These are phyloP conservation scores for Lamellibrachia columna DNA, from an alignment of 2,888 invertebrate species.

Conservation along the genomic window DNA sequence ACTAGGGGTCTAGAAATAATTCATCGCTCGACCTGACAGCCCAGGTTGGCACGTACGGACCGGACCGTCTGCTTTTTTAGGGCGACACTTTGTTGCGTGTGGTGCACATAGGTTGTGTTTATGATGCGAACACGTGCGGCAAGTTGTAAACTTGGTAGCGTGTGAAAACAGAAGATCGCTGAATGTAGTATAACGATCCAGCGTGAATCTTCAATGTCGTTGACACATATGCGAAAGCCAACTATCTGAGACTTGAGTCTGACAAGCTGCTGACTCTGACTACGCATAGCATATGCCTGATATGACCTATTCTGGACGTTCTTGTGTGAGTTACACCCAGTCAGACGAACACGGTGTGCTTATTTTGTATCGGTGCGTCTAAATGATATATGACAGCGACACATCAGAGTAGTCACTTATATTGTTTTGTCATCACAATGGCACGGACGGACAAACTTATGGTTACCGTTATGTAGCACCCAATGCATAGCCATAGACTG, in stretches of 20 bases:
- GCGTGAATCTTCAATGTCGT: background rate
- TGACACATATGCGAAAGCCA: no score
- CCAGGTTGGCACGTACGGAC: background rate
- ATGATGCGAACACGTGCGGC: background rate
- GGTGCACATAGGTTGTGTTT: background rate
- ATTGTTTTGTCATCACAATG: background rate
- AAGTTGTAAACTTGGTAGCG: background rate
- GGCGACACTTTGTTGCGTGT: background rate
- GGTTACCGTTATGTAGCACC: background rate
- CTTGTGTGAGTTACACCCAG: background rate
- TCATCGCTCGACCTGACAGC: background rate
- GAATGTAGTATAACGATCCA: background rate
- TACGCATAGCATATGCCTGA: no score
- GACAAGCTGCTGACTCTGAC: no score
- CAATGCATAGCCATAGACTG: background rate
- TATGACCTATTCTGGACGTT: no score
- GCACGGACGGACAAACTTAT: background rate
- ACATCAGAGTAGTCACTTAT: no score
- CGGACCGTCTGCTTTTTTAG: background rate
- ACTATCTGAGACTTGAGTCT: no score
- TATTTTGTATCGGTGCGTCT: background rate
- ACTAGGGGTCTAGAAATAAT: background rate
- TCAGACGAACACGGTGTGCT: background rate
- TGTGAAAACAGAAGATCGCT: background rate
- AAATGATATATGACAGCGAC: background rate